phyloP scores from a whole-genome alignment of 2,888 invertebrate species.

The Limnephilus rhombicus region DNA sequence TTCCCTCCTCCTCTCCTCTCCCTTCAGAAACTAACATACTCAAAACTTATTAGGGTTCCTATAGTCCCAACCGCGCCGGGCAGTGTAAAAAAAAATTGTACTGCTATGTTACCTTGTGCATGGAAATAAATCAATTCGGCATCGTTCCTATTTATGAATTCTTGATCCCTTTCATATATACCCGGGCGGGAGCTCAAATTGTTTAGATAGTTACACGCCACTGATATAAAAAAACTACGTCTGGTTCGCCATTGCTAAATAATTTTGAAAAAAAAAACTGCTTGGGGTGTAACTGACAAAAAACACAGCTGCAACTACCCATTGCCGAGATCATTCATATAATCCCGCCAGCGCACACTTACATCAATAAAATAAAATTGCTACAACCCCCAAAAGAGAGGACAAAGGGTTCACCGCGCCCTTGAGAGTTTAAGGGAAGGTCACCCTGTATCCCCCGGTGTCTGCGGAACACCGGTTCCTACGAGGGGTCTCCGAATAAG shows the following conservation, averaged over 20 bases:
- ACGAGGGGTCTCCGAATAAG: conserved; percentile 27
- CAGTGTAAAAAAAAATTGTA: no score
- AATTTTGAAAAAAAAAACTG: background rate
- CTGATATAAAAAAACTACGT: background rate
- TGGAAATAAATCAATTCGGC: no score
- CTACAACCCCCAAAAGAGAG: conserved; percentile 15
- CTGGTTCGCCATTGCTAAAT: background rate
- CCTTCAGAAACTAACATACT: no score
- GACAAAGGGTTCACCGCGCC: conserved; percentile 32
- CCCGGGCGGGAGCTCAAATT: background rate
- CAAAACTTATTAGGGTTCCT: no score
- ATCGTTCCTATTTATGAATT: no score
- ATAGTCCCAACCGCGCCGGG: no score
- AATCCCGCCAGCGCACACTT: background rate
- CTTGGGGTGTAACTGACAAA: background rate
- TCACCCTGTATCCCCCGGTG: conserved; percentile 29
- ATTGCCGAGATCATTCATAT: background rate
- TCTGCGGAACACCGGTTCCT: background rate
- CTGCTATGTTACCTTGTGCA: no score
- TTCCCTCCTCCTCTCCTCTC: no score
- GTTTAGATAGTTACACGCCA: background rate
- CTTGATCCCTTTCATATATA: no score
- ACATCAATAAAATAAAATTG: background rate
- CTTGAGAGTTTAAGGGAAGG: conserved; percentile 32
- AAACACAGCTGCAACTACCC: background rate